Base-by-base conservation (phyloP, 2,797 vertebrate species). In the Cuculus canorus region DNA sequence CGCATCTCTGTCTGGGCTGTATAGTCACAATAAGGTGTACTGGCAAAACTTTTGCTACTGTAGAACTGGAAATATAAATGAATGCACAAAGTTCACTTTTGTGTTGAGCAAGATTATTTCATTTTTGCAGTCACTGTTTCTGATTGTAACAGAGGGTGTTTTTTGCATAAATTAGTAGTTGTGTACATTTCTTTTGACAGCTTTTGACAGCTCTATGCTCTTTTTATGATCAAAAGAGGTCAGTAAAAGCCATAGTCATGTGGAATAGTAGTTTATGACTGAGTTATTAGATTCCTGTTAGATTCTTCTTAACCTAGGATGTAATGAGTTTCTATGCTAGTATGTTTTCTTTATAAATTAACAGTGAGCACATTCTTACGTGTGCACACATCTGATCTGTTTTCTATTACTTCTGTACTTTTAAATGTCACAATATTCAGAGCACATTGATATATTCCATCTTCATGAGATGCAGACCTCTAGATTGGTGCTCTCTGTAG, bases 271-370 rank as follows among this genome's bases (percentile, higher is more conserved):
- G 73, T 54, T 95, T 75, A 80, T 85, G 93, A 93, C 41, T 12
- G 50, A 88, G 54, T 82, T 94, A 37, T 57, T 92, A 82, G 56
- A 39, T 63, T 91, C 41, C 43, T 65, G 41, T 86, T 96, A 32
- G 19, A 33, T 39, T 80, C 56, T 73, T 83, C 50, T 47, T 41
- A 69, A 54, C 13, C 60, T 61, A 50, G 22, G 59, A 45, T 7
- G 14, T 33, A 21, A 63, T 25, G 13, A 23, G 30, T 73, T 93
- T 90, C 61, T 2, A 1, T 54, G 45, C 54, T 91, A 54, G 39
- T 54, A 61, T 68, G 53, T 76, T 87, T 95, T 88, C 59, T 90
- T 57, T 64, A 65, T 22, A 50, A 87, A 87, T 60, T 57, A 66
- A 53, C 19, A 70, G 27, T 27, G 63, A 90, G 78, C 39, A 17